Evolutionary conservation across 1,140 invertebrate genomes (phyloP).

Genomic region (Conus betulinus): DNA sequence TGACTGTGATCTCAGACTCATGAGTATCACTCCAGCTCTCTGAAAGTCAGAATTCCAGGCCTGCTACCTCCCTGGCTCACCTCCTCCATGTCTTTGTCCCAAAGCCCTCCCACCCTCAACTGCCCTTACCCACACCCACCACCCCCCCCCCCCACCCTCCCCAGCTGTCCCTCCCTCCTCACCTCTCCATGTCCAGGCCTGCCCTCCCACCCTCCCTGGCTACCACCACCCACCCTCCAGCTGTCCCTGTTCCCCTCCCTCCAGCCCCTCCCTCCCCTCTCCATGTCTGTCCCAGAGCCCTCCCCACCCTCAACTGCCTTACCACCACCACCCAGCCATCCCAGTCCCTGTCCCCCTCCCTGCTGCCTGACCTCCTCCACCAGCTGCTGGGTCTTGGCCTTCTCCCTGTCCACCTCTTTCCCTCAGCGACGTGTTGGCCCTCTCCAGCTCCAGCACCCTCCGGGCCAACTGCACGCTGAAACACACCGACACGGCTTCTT

Average conservation of each 20-base stretch:
- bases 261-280: no score
- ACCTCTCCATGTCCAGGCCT: no score
- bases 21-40: no score
- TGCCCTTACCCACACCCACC: background rate
- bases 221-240: background rate
- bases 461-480: conserved; percentile 73
- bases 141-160: no score
- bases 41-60: background rate
- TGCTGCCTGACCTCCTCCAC: conserved; percentile 64
- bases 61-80: background rate
- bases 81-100: background rate
- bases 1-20: no score
- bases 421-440: conserved; percentile 69
- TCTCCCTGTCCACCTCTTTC: conserved; percentile 71
- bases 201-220: background rate
- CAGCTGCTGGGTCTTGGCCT: conserved; percentile 64
- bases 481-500: background rate
- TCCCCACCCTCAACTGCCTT: no score
- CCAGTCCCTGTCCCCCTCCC: no score
- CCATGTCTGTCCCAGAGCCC: no score
- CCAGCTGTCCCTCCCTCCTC: background rate
- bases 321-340: no score
- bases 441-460: conserved; percentile 73
- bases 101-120: background rate
- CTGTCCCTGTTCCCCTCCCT: background rate